Conservation (phyloP, 92 coral and sea anemone genomes). For the Bergia puertoricense region DNA sequence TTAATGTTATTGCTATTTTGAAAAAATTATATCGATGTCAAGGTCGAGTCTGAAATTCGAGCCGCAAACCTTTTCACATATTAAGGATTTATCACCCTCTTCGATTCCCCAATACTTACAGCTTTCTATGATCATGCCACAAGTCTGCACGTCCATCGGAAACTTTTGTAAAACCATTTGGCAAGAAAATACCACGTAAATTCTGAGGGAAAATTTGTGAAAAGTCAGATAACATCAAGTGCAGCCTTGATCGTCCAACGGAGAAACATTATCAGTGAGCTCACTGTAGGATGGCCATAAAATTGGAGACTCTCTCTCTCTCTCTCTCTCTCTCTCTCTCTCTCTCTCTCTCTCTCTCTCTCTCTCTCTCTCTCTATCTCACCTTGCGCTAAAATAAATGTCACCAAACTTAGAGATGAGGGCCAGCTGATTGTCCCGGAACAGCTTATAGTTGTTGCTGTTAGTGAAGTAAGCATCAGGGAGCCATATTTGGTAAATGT, state of each 20-base stretch:
- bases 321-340: too few relatives aligned
- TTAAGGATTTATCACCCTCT: too few relatives aligned
- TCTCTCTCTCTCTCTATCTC: too few relatives aligned
- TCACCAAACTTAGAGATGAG: slow-evolving; percentile 85
- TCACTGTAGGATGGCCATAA: background rate
- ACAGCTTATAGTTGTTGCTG: slow-evolving; percentile 79
- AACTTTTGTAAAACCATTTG: slow-evolving; percentile 91
- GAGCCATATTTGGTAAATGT: slow-evolving; percentile 87
- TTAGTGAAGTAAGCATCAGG: slow-evolving; percentile 94
- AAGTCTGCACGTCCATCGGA: slow-evolving; percentile 95
- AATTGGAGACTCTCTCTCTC: too few relatives aligned
- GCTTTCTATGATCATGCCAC: slow-evolving; percentile 85
- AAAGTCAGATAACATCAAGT: background rate
- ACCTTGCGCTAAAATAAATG: slow-evolving; percentile 96
- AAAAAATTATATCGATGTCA: too few relatives aligned
- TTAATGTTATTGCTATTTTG: too few relatives aligned
- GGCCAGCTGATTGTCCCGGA: slow-evolving; percentile 83
- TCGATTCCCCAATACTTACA: slow-evolving; percentile 67
- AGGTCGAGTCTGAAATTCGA: too few relatives aligned
- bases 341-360: too few relatives aligned
- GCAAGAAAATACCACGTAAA: slow-evolving; percentile 85
- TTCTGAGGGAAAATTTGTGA: slow-evolving; percentile 42
- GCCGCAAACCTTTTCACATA: too few relatives aligned
- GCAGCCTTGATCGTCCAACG: too few relatives aligned
- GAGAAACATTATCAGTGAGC: too few relatives aligned